Evolutionary conservation across 2,888 invertebrate genomes (phyloP), one percentile per base, ranked within the genome.

Genomic region (Elmis aenea): DNA sequence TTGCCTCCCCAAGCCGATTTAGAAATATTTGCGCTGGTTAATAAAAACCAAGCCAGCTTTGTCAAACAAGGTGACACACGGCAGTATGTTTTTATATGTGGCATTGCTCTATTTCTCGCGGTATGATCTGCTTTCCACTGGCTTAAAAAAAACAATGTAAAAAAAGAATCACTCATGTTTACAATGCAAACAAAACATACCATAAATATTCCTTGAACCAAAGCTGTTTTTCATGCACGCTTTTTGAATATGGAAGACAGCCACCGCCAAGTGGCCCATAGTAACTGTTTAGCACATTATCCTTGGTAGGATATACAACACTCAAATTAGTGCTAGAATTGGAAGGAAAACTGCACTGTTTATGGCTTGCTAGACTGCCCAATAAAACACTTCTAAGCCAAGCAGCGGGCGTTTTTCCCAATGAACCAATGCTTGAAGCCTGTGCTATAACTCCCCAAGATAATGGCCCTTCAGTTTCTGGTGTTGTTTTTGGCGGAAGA

Each of bases 1-100:
- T 78, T 79, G 5, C 75, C 64, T 22, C 97, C 97, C 97, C 97
- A 97, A 0, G 97, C 97, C 1, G 96, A 92, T 71, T 95, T 96
- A 6, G 96, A 97, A 15, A 96, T 70, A 70, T 99, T 99, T 0
- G 90, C 92, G 33, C 95, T 95, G 0, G 94, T 94, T 1, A 96
- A 69, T 0, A 90, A 67, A 62, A 87, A 91, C 83, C 84, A 97
- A 0, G 89, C 82, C 2, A 85, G 73, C 49, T 71, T 67, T n/a
- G 67, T 69, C 38, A 69, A 62, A 58, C 83, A 81, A 0, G 83
- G 80, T 0, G 85, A 85, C 2, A 82, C 67, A 5, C 95, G 75
- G 0, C 82, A 77, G 63, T 95, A 97, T 0, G 84, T 81, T 66
- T 99, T 99, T 21, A 96, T 90, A 60, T 99, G 97, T 0, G 99